Base-by-base conservation (phyloP, 1,140 invertebrate species). In the Psix sp. region DNA sequence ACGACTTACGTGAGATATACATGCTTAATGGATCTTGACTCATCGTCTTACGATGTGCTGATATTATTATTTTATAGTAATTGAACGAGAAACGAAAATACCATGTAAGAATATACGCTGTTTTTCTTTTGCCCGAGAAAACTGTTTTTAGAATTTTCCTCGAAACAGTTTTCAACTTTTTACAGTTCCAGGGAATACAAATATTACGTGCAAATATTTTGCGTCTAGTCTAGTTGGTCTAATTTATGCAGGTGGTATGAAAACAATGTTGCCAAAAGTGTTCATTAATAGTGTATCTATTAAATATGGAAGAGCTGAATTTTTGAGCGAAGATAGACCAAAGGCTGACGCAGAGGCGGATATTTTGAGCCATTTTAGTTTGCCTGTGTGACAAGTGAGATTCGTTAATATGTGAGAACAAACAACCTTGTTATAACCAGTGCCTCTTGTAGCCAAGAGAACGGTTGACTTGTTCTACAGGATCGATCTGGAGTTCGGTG, bases 351-450 rank as follows among this genome's bases (percentile, higher is more conserved):
- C 14, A 24, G 43, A 24, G 18, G 52, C 40, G 39, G 70, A 43
- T 75, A 75, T 75, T 71, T 71, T 48, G 39, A 75, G 62, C 62
- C 54, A 42, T 70, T 75, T 68, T 63, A 49, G 36, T 15, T 24
- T 59, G 29, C 45, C 48, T 6, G 18, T 66, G 62, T 75, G 42
- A 51, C 66, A 71, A 60, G 66, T 75, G 54, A 48, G 46, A 43
- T 57, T 66, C 52, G 59, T 75, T 75, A 70, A 68, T 71, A 60
- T 56, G 65, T 70, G 72, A 65, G 46, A 70, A 68, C 65, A 40
- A 59, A 66, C 65, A 75, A 60, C 38, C 73, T 70, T 59, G 73
- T 75, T 70, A 60, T 60, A 62, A 54, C 66, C 66, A 35, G 60
- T 56, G 42, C 38, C 56, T 51, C 54, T 54, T 48, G 62, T 62